These are phyloP conservation scores for Cepaea nemoralis DNA, from an alignment of 1,140 invertebrate genomes.

Conservation along the genomic window DNA sequence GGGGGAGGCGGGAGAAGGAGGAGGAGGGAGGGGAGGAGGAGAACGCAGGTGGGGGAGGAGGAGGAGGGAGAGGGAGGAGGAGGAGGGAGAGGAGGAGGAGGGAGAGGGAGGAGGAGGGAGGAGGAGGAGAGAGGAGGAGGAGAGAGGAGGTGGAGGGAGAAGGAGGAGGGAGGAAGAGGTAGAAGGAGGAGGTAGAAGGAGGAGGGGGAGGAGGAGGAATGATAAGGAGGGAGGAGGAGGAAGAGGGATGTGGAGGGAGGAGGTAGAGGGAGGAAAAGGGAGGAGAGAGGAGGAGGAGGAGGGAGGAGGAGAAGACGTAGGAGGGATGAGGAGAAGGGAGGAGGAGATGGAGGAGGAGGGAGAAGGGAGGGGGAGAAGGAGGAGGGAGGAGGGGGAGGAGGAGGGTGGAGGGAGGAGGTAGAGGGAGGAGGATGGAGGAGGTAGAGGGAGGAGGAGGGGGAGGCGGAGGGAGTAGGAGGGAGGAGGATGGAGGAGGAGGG, in stretches of 20 bases:
- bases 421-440: too few relatives aligned
- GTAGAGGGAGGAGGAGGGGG: too few relatives aligned
- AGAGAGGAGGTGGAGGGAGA: background rate
- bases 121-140: background rate
- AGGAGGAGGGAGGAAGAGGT: background rate
- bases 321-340: too few relatives aligned
- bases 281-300: background rate
- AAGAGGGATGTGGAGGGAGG: too few relatives aligned
- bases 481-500: too few relatives aligned
- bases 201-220: too few relatives aligned
- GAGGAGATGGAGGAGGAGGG: slow-evolving; percentile 20
- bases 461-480: too few relatives aligned
- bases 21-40: background rate
- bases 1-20: background rate
- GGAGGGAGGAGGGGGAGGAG: background rate
- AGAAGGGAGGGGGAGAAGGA: slow-evolving; percentile 1
- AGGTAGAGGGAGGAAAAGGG: background rate
- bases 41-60: background rate
- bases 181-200: too few relatives aligned
- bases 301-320: too few relatives aligned
- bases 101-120: background rate
- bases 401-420: too few relatives aligned
- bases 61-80: background rate
- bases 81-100: background rate
- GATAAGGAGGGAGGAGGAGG: too few relatives aligned